Percentiles rank a stretch among this genome's conserved stretches.
Conservation (phyloP, 37 sponge, comb jelly and placozoan genomes). For the Corticium candelabrum region DNA sequence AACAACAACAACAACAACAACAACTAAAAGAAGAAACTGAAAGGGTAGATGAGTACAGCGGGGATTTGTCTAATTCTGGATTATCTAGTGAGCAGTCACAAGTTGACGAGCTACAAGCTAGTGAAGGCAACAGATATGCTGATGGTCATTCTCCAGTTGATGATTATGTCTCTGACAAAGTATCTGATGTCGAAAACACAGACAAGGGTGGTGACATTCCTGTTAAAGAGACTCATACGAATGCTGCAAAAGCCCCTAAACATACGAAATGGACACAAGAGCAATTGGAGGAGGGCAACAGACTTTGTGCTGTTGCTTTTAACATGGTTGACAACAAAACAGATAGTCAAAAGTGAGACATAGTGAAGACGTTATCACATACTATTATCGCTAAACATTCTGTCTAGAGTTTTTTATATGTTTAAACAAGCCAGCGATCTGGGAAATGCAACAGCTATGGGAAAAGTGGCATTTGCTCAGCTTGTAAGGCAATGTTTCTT, state of each 20-base stretch:
- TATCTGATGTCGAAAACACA: too few relatives aligned
- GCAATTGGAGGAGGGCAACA: background rate
- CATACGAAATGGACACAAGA: background rate
- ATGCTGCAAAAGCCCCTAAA: too few relatives aligned
- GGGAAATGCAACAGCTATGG: constrained; percentile 49
- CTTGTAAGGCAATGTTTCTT: constrained; percentile 35
- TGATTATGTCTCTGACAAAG: too few relatives aligned
- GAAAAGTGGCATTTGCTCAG: constrained; percentile 35
- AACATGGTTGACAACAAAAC: background rate
- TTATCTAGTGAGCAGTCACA: too few relatives aligned
- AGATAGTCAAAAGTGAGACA: too few relatives aligned
- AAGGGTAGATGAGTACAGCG: constrained; percentile 8
- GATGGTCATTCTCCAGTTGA: too few relatives aligned
- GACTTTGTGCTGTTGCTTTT: background rate
- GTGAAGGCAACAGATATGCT: too few relatives aligned
- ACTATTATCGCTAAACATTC: background rate
- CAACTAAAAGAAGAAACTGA: background rate
- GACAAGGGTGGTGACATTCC: too few relatives aligned
- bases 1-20: background rate
- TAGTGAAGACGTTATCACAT: background rate
- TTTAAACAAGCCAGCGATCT: constrained; percentile 17
- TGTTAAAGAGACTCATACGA: too few relatives aligned
- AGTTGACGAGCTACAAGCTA: too few relatives aligned
- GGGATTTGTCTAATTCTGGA: too few relatives aligned
- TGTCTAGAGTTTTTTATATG: constrained; percentile 31